A percentile compares a stretch with the other conserved stretches of the same genome.
Evolutionary conservation across 2,113 vertebrate genomes (phyloP).

Genomic region (Phoxinus phoxinus): DNA sequence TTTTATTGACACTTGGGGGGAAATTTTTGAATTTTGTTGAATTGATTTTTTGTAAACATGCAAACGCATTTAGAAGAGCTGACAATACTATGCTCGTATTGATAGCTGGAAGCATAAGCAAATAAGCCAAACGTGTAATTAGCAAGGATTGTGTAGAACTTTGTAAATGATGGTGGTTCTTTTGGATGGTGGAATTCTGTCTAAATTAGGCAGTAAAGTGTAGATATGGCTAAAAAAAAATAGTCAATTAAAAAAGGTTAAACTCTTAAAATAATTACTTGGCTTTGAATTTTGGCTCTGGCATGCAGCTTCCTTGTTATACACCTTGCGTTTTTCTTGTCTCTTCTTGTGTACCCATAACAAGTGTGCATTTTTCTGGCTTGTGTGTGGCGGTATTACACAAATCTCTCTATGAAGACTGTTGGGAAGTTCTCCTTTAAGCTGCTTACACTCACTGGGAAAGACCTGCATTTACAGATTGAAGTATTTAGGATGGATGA

Average conservation of each 20-base stretch:
- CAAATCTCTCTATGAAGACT: conserved; percentile 31
- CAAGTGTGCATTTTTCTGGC: conserved; percentile 1
- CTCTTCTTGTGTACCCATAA: not conserved
- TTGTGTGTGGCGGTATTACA: conserved; percentile 29
- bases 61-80: not conserved
- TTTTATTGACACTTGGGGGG: too few relatives aligned
- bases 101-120: not conserved
- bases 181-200: not conserved
- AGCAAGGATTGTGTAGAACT: not conserved
- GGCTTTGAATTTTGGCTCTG: not conserved
- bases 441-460: conserved; percentile 48
- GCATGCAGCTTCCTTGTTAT: not conserved
- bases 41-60: too few relatives aligned
- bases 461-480: conserved; percentile 54
- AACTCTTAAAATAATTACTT: not conserved
- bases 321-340: not conserved
- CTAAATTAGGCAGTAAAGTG: not conserved
- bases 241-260: not conserved
- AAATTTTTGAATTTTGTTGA: too few relatives aligned
- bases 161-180: not conserved
- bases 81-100: not conserved
- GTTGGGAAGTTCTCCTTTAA: conserved; percentile 35
- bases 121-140: not conserved
- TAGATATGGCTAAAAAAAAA: not conserved
- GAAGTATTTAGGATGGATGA: conserved; percentile 47